These are phyloP conservation scores for Monomorium pharaonis DNA, from an alignment of 1,140 invertebrate genomes.

Conservation along the genomic window DNA sequence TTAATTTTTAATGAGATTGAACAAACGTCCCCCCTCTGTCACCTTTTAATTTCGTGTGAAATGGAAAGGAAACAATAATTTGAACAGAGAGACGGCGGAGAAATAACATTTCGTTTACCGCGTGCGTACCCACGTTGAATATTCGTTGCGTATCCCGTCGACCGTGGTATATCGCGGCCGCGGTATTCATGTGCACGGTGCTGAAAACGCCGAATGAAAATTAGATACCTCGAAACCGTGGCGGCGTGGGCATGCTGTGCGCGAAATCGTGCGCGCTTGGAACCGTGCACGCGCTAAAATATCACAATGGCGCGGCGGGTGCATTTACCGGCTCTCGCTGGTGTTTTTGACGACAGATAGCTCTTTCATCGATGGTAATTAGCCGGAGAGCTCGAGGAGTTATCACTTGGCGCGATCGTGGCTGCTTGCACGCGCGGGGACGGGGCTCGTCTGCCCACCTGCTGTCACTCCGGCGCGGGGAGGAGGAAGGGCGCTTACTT, in stretches of 20 bases:
- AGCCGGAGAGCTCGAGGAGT: slow-evolving; percentile 79
- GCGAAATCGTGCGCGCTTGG: slow-evolving; percentile 12
- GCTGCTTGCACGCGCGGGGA: slow-evolving; percentile 36
- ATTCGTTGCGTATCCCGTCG: background rate
- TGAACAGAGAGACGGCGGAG: background rate
- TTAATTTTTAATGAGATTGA: background rate
- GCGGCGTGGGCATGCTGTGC: background rate
- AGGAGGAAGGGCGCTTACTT: background rate
- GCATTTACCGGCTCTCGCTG: slow-evolving; percentile 67
- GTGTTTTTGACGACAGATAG: slow-evolving; percentile 80
- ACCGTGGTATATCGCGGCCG: background rate
- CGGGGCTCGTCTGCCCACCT: slow-evolving; percentile 38
- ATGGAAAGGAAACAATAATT: slow-evolving; percentile 29
- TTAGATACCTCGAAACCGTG: slow-evolving; percentile 60
- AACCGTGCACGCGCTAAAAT: slow-evolving; percentile 59
- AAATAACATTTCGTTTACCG: slow-evolving; percentile 26
- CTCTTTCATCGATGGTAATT: slow-evolving; percentile 83
- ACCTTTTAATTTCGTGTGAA: slow-evolving; percentile 11
- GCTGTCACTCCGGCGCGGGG: background rate
- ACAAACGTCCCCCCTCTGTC: background rate
- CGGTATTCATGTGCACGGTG: slow-evolving; percentile 16
- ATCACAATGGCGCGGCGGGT: slow-evolving; percentile 70
- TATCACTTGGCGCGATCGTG: slow-evolving; percentile 79
- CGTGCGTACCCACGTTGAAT: background rate
- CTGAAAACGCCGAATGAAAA: slow-evolving; percentile 66